Evolutionary conservation across 2,113 vertebrate genomes (phyloP).

Genomic region (Emydura subglobosa): DNA sequence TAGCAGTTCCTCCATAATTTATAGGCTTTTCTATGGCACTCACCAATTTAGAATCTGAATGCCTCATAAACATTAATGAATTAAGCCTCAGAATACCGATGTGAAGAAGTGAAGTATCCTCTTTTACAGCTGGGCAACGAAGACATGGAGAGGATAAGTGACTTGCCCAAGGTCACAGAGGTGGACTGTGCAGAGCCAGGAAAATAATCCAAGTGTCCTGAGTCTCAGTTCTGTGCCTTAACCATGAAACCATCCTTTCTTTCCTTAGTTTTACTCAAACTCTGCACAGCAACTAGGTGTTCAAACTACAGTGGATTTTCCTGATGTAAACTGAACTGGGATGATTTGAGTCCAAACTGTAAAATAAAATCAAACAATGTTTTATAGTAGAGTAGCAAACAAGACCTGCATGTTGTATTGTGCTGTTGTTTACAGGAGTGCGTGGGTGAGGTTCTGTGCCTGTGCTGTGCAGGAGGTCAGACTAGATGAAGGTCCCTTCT

Average conservation of each 20-base stretch:
- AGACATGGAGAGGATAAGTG: background rate
- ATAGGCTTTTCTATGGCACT: background rate
- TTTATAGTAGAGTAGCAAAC: background rate
- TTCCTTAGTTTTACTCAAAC: background rate
- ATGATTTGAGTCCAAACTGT: background rate
- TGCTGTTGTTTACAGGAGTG: background rate
- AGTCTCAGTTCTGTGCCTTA: background rate
- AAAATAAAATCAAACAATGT: no score
- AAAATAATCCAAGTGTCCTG: background rate
- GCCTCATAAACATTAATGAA: background rate
- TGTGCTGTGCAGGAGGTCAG: no score
- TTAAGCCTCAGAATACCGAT: background rate
- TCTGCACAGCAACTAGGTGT: background rate
- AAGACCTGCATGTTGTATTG: background rate
- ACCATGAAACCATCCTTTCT: background rate
- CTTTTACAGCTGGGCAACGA: background rate
- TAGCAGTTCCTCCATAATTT: background rate
- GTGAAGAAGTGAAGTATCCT: background rate
- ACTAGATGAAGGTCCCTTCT: no score
- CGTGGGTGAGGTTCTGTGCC: no score
- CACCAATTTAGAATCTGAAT: background rate
- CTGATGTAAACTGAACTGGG: background rate
- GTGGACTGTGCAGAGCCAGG: accelerated
- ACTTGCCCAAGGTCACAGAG: background rate
- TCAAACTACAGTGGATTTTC: background rate